These are phyloP conservation scores for Mus pahari DNA, from an alignment of 2,113 vertebrate species.

Conservation along the genomic window DNA sequence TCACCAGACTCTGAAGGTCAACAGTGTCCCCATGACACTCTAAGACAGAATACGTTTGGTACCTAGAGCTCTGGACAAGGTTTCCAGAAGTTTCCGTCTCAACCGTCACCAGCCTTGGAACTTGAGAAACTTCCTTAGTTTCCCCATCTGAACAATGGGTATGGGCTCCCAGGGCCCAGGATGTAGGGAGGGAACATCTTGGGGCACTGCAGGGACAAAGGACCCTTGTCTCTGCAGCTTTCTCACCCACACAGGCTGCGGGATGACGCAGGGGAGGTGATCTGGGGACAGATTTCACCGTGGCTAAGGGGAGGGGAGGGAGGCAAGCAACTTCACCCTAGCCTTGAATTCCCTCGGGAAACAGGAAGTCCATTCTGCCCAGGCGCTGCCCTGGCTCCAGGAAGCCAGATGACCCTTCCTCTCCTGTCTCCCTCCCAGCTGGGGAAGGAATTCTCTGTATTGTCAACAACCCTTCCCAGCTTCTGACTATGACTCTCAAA, in stretches of 20 bases:
- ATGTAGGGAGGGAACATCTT: neutral
- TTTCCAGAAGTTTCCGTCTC: neutral
- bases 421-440: neutral
- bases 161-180: rapidly evolving
- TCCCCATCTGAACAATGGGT: constrained; percentile 37
- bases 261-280: constrained; percentile 1
- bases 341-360: constrained; percentile 61
- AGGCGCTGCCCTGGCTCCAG: constrained; percentile 33
- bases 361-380: constrained; percentile 61
- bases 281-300: neutral
- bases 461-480: constrained; percentile 19
- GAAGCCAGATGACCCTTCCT: constrained; percentile 59
- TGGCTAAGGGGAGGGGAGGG: neutral
- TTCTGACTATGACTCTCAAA: neutral
- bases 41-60: neutral
- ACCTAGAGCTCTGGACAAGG: neutral
- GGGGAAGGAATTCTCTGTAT: neutral
- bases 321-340: neutral
- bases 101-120: neutral
- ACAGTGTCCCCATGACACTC: neutral
- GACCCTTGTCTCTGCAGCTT: neutral
- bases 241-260: neutral
- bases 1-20: neutral
- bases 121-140: neutral
- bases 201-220: neutral